These are phyloP conservation scores for Ceuthmochares aereus DNA, from an alignment of 2,113 vertebrate genomes.

Conservation along the genomic window DNA sequence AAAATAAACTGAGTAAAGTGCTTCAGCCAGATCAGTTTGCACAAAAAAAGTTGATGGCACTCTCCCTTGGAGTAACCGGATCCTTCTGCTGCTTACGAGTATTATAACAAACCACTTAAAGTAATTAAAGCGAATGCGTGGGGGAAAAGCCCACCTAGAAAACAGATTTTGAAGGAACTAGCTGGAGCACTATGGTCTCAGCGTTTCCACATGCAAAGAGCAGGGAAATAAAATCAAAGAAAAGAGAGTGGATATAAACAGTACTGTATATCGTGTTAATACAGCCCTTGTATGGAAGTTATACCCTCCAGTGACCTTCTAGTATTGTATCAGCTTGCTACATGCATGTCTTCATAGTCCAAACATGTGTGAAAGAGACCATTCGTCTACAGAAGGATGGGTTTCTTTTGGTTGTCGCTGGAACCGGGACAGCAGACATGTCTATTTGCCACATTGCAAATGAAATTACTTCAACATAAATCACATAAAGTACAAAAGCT, in stretches of 20 bases:
- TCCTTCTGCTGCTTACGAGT: background rate
- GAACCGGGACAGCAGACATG: constrained; percentile 76
- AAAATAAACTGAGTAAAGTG: constrained; percentile 69
- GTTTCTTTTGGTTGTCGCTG: constrained; percentile 81
- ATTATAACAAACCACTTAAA: background rate
- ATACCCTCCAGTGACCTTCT: constrained; percentile 87
- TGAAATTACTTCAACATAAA: constrained; percentile 78
- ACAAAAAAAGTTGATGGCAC: background rate
- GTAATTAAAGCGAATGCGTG: background rate
- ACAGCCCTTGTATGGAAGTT: constrained; percentile 86
- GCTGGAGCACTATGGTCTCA: constrained; percentile 79
- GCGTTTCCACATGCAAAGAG: constrained; percentile 85
- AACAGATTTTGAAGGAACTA: constrained; percentile 55
- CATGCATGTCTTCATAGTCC: constrained; percentile 91
- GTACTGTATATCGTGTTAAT: constrained; percentile 82
- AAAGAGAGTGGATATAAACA: constrained; percentile 75
- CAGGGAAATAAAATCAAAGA: constrained; percentile 58
- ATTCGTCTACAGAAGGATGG: constrained; percentile 80
- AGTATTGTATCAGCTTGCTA: constrained; percentile 81
- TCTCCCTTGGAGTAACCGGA: background rate
- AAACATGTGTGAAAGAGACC: constrained; percentile 91
- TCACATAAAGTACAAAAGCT: constrained; percentile 77
- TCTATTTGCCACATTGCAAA: constrained; percentile 80
- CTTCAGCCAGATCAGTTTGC: constrained; percentile 71
- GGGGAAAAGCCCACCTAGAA: constrained; percentile 15